Base-by-base conservation (phyloP, 2,797 vertebrate genomes). In the Phyllotis vaccarum region DNA sequence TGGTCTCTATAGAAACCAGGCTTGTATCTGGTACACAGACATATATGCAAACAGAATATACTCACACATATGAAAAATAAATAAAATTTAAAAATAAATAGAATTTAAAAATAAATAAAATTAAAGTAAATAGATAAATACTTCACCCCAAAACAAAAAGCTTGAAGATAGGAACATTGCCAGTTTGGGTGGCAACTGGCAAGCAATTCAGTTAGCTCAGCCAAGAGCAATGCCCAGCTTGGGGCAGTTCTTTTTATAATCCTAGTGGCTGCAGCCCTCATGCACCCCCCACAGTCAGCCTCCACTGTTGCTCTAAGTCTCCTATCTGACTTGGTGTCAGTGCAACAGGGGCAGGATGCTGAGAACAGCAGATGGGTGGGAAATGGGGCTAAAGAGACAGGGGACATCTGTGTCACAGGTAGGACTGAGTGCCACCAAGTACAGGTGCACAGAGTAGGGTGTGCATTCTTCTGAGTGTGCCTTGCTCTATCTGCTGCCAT, bases 271-370 rank as follows among this genome's bases (percentile, higher is more conserved):
- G 14, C 16, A 8, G 24, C 11, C 58, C 46, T 76, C 31, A 12
- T 0, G 37, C 2, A 5, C 27, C n/a, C 37, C 31, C 6, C 1
- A 2, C 1, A 4, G n/a, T 17, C 24, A 22, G 9, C 5, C 29
- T 66, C 27, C 5, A 24, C 13, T 54, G 70, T 60, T 60, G 95
- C 27, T 6, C 43, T 29, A 64, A 64, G 64, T 0, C 31, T 62
- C 8, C 0, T 3, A 3, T 34, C 52, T 74, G 86, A 54, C 56
- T 9, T 21, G 58, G 56, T 85, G 22, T 3, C 29, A 86, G 70
- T 52, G 31, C 27, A 72, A 22, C 37, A 7, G 17, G 17, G 34
- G n/a, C 21, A 81, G 43, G 56, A 13, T 62, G 64, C 56, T 43
- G 19, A 27, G 56, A n/a, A 40, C 0, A 27, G 19, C 76, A 58